Conservation (phyloP, 2,113 vertebrate species). For the Gavialis gangeticus region DNA sequence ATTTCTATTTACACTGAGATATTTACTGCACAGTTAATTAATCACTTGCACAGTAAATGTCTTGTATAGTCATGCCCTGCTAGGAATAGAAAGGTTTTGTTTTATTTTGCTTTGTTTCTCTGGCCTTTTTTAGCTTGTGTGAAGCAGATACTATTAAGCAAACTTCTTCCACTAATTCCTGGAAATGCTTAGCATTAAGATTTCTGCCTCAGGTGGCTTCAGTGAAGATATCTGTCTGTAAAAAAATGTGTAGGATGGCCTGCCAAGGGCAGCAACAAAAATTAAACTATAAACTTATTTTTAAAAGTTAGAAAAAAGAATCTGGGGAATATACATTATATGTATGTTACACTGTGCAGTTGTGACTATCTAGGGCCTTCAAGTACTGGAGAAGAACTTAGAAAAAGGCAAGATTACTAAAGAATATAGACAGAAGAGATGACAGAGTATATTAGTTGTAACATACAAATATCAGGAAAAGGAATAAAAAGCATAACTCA, state of each 20-base stretch:
- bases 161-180: neutral
- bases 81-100: neutral
- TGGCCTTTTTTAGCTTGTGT: neutral
- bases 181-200: slow-evolving; percentile 7
- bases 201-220: neutral
- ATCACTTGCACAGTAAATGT: no score
- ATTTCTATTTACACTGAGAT: no score
- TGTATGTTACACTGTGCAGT: neutral
- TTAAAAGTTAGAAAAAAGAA: neutral
- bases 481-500: neutral
- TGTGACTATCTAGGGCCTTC: neutral
- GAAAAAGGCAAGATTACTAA: neutral
- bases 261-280: neutral
- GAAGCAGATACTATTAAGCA: neutral
- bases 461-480: neutral
- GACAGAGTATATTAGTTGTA: neutral
- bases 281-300: neutral
- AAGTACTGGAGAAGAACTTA: neutral
- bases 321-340: neutral
- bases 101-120: neutral
- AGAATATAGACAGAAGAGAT: neutral
- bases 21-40: no score
- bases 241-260: neutral
- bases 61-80: neutral
- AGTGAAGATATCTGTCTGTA: neutral